Evolutionary conservation across 2,113 vertebrate genomes (phyloP).

Genomic region (Brachionichthys hirsutus): DNA sequence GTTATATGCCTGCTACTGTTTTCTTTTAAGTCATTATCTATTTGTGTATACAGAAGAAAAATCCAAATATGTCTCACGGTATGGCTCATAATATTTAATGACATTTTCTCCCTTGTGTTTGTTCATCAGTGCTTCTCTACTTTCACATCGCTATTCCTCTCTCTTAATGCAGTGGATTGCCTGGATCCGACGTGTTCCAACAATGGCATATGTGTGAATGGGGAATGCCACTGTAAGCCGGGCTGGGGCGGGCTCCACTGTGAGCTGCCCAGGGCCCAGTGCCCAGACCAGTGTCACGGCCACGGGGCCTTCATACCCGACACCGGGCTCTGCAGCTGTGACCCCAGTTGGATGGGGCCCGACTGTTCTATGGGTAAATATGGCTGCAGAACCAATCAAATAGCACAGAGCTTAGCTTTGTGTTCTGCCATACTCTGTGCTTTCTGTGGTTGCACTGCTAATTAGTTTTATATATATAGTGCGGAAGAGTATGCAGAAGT

Average conservation of each 20-base stretch:
- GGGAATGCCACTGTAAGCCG: constrained; percentile 95
- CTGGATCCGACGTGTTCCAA: constrained; percentile 93
- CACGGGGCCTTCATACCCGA: constrained; percentile 94
- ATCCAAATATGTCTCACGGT: constrained; percentile 31
- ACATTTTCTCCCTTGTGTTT: constrained; percentile 14
- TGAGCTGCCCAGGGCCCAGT: constrained; percentile 91
- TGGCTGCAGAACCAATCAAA: not conserved
- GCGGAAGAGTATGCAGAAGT: too few relatives aligned
- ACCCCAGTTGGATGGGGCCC: constrained; percentile 98
- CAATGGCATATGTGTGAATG: constrained; percentile 94
- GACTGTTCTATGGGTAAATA: constrained; percentile 95
- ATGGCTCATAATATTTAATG: constrained; percentile 26
- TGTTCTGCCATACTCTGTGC: too few relatives aligned
- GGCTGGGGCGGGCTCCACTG: constrained; percentile 96
- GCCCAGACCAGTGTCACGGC: constrained; percentile 96
- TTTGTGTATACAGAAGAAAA: constrained; percentile 27
- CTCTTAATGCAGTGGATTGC: constrained; percentile 85
- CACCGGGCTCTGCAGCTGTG: constrained; percentile 94
- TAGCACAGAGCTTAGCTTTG: too few relatives aligned
- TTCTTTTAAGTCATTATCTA: constrained; percentile 50
- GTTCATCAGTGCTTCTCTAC: constrained; percentile 2
- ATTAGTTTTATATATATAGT: too few relatives aligned
- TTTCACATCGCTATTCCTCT: constrained; percentile 12
- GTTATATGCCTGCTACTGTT: constrained; percentile 40
- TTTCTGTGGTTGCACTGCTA: too few relatives aligned